Base-by-base conservation (phyloP, 2,113 vertebrate genomes). In the Chamaetylas fuelleborni region DNA sequence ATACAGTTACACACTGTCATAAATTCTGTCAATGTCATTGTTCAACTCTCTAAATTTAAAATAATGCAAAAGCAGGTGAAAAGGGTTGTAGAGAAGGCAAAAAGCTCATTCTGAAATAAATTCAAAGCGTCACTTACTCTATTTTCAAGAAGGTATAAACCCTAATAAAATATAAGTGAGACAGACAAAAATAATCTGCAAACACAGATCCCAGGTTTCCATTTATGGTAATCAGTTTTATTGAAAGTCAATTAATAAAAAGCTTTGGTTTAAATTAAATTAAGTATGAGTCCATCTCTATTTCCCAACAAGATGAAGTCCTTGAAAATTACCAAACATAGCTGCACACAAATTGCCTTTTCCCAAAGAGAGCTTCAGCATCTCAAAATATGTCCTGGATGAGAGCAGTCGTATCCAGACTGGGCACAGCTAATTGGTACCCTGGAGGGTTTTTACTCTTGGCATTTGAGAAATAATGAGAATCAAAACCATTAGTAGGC, bases 311-410 rank as follows among this genome's bases (percentile, higher is more conserved):
- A 95, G 88, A 78, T 34, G 31, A 93, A 94, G 90, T 76, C 94
- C 93, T 69, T 92, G 90, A 96, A 97, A 97, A 97, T 97, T 34
- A 26, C 86, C 74, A 42, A 95, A 87, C 71, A 80, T 95, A 97
- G 89, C 95, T 95, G 88, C 95, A 95, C 85, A 97, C 97, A 98
- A 98, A 98, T 98, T 98, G 96, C 92, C 90, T 97, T 95, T 97
- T 97, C 97, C 97, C 91, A 77, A 97, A 96, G 96, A 98, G 95
- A 90, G 66, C 77, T 94, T 94, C 81, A 29, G 82, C 91, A 72
- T 96, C 92, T 92, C 81, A 8, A 72, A 96, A 96, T 65, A 80
- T 53, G 50, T 90, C 93, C 95, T 95, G 88, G 90, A 88, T 94
- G 86, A 90, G 86, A 79, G 92, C 82, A 61, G 87, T 88, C 3